Evolutionary conservation across 2,113 vertebrate genomes (phyloP).

Genomic region (Istiophorus platypterus): DNA sequence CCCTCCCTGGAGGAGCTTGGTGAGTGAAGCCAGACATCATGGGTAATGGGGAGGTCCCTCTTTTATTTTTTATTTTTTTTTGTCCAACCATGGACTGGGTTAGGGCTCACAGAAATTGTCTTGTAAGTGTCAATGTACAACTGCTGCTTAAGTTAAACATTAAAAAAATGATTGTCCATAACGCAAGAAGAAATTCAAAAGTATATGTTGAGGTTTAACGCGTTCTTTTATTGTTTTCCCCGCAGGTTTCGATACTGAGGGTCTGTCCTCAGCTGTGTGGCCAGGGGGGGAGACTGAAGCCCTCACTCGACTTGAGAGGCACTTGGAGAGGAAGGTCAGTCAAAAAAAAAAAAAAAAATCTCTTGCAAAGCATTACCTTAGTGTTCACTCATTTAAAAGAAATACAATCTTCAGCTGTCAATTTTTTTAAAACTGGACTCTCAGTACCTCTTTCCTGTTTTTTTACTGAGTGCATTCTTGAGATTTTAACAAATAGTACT

Average conservation of each 20-base stretch:
- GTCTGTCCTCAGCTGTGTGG: conserved; percentile 95
- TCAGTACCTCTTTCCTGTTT: no score
- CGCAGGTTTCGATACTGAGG: conserved; percentile 96
- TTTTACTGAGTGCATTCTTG: neutral
- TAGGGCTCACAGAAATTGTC: no score
- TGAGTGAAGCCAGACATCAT: conserved; percentile 66
- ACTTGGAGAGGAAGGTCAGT: conserved; percentile 94
- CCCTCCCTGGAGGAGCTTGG: conserved; percentile 96
- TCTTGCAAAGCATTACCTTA: neutral
- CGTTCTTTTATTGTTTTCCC: neutral
- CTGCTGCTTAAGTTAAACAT: no score
- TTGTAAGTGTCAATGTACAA: neutral
- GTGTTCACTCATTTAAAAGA: neutral
- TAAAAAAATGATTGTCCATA: neutral
- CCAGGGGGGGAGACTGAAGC: conserved; percentile 97
- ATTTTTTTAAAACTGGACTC: no score
- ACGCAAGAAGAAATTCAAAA: neutral
- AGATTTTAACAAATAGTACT: neutral
- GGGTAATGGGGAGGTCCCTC: no score
- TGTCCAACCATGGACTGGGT: neutral
- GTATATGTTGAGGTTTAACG: neutral
- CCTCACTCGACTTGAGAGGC: conserved; percentile 94
- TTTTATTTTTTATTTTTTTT: no score
- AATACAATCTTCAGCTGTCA: neutral
- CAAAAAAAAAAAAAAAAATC: neutral